Base-by-base conservation (phyloP, 2,113 vertebrate genomes). In the Argyrosomus japonicus region DNA sequence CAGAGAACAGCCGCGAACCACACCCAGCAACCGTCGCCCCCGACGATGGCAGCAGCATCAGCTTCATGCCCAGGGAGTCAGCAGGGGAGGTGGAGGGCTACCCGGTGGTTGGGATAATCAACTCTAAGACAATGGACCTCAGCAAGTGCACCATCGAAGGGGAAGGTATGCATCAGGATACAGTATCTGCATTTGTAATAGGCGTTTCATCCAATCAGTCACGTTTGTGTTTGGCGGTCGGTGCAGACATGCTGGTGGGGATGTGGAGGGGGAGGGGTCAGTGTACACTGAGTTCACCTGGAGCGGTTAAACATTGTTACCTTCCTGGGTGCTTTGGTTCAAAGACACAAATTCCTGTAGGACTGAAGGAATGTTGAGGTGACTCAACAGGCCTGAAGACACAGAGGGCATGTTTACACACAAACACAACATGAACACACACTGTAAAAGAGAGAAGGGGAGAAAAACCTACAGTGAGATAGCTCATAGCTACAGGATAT, bases 61-160 rank as follows among this genome's bases (percentile, higher is more conserved):
- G 91, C 71, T 99, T 99, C 90, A 83, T 90, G 62, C 93, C 97
- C 11, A 74, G 77, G 1, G 93, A 97, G 91, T 92, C 88, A 5
- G 97, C 96, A 0, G 97, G 96, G 27, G 93, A 95, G 43, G 95
- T 96, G 80, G 93, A 75, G 0, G 96, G 96, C 29, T 98, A 96
- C 89, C 95, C 96, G n/a, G 77, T 99, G 68, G 96, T 97, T 1
- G 98, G 97, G 5, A 88, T 93, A 8, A 85, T 99, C 89, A 90
- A 92, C 76, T 89, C 92, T 25, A 95, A 95, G 91, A 93, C 90
- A 0, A 88, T 96, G 50, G 96, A 99, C 78, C 95, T 96, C 69
- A 86, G 90, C 94, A 96, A 95, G 81, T 97, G 97, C 85, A 91
- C 94, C 36, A 90, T 96, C 14, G 95, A 95, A 1, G 97, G 97